Evolutionary conservation across 2,797 vertebrate species (phyloP).

Genomic region (Peromyscus melanophrys): DNA sequence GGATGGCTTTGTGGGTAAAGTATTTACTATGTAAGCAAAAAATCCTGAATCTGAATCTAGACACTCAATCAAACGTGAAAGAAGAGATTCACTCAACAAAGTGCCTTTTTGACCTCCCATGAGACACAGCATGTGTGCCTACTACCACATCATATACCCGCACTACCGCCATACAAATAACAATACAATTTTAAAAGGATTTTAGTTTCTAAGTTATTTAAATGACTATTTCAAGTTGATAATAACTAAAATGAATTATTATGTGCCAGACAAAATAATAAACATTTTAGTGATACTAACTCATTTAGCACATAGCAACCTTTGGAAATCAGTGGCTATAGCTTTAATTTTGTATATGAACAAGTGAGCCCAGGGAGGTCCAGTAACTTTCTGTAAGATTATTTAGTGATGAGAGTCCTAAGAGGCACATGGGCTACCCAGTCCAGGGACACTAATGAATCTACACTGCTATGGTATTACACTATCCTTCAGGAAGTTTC

Average conservation of each 20-base stretch:
- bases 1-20: not conserved
- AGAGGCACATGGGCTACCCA: accelerated
- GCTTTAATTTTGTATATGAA: not conserved
- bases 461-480: not conserved
- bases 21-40: not conserved
- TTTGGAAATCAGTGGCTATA: not conserved
- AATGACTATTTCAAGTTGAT: not conserved
- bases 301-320: not conserved
- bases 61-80: not conserved
- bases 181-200: not conserved
- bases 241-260: not conserved
- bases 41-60: not conserved
- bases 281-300: not conserved
- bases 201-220: conserved; percentile 1
- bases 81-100: not conserved
- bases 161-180: not conserved
- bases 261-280: not conserved
- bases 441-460: not conserved
- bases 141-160: too few relatives aligned
- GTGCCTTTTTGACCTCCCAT: not conserved
- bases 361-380: not conserved
- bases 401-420: accelerated
- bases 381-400: not conserved
- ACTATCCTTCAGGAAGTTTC: not conserved
- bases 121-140: not conserved